These are phyloP conservation scores for Polia nebulosa DNA, from an alignment of 2,888 invertebrate genomes.

Conservation along the genomic window DNA sequence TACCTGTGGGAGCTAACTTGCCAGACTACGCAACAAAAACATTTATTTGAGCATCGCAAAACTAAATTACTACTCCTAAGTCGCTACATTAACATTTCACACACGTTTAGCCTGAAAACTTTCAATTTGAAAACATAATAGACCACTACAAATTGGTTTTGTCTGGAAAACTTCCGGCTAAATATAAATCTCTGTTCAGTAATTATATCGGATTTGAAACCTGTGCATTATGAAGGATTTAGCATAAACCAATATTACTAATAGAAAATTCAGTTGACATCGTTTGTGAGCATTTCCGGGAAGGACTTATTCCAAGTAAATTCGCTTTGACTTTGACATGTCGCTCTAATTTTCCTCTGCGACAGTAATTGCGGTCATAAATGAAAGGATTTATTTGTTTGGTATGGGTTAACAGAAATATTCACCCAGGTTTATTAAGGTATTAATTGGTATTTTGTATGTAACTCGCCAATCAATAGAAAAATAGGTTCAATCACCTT, in stretches of 20 bases:
- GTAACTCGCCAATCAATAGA: constrained; percentile 7
- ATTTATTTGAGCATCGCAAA: constrained; percentile 23
- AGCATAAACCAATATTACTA: constrained; percentile 14
- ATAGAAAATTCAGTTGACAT: constrained; percentile 25
- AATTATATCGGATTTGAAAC: constrained; percentile 13
- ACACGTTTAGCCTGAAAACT: constrained; percentile 40
- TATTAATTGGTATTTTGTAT: neutral
- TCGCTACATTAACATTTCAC: constrained; percentile 37
- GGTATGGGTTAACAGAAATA: neutral
- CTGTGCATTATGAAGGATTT: neutral
- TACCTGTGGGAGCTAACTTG: constrained; percentile 30
- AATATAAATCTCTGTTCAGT: neutral
- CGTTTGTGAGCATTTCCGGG: constrained; percentile 3
- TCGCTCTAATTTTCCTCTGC: constrained; percentile 1
- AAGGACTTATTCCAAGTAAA: constrained; percentile 22
- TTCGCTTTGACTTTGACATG: constrained; percentile 19
- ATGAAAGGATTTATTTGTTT: constrained; percentile 23
- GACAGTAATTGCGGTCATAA: constrained; percentile 11
- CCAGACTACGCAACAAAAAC: constrained; percentile 31
- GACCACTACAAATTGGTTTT: constrained; percentile 26
- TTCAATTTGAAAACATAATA: constrained; percentile 25
- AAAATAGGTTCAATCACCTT: constrained; percentile 1
- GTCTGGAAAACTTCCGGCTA: constrained; percentile 29
- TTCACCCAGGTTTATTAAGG: neutral
- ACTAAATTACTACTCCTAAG: constrained; percentile 32